phyloP scores from a whole-genome alignment of 2,888 invertebrate species.

The Drosophila quinaria region DNA sequence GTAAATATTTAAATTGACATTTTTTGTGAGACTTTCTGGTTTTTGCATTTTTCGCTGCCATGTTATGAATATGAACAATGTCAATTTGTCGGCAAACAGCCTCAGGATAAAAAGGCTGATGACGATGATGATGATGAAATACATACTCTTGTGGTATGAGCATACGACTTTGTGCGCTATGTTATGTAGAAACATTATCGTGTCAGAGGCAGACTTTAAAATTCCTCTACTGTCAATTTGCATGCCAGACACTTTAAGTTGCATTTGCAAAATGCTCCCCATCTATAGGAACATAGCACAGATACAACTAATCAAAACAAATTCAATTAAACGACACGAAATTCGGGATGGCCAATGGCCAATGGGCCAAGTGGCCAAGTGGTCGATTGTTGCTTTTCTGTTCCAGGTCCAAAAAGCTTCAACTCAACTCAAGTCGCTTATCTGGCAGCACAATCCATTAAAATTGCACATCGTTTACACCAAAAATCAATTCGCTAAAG shows the following conservation, averaged over 20 bases:
- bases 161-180: constrained; percentile 9
- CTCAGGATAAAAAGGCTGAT: constrained; percentile 49
- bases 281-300: constrained; percentile 18
- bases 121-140: constrained; percentile 9
- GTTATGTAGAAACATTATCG: constrained; percentile 27
- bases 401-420: neutral
- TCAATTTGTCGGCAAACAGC: constrained; percentile 64
- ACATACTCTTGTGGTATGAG: constrained; percentile 4
- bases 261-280: constrained; percentile 57
- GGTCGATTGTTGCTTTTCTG: constrained; percentile 7
- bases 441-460: constrained; percentile 85
- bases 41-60: constrained; percentile 32
- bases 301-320: constrained; percentile 80
- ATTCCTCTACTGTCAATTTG: constrained; percentile 52
- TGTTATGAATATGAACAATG: constrained; percentile 72
- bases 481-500: constrained; percentile 86
- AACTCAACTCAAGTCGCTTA: constrained; percentile 68
- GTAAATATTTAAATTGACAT: constrained; percentile 84
- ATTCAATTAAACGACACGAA: constrained; percentile 80
- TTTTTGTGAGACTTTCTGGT: constrained; percentile 56
- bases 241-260: constrained; percentile 63
- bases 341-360: constrained; percentile 32
- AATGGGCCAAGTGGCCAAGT: constrained; percentile 5
- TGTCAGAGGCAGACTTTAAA: constrained; percentile 55
- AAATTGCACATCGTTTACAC: constrained; percentile 86